Evolutionary conservation across 2,888 invertebrate species (phyloP).

Genomic region (Drosophila cognata): DNA sequence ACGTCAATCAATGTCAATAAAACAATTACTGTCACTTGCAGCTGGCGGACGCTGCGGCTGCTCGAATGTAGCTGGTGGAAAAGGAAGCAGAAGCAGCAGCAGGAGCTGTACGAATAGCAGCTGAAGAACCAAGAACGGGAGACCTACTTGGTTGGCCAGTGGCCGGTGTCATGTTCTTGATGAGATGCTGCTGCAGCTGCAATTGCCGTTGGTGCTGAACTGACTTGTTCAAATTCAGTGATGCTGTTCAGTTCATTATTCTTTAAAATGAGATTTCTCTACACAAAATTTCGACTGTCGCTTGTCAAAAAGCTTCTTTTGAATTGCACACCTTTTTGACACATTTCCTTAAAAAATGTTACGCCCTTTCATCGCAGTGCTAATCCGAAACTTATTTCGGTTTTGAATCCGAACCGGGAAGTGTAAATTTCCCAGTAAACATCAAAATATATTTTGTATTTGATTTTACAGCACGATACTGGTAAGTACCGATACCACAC

Average conservation of each 20-base stretch:
- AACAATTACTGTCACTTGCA: conserved; percentile 83
- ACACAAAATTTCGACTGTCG: not conserved
- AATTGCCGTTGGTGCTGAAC: not conserved
- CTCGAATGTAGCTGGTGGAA: conserved; percentile 8
- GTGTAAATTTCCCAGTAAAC: not conserved
- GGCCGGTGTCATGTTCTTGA: conserved; percentile 58
- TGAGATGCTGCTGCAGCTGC: conserved; percentile 23
- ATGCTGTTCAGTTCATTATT: not conserved
- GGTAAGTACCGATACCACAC: not conserved
- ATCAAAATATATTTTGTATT: not conserved
- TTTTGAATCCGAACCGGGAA: not conserved
- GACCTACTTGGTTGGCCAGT: not conserved
- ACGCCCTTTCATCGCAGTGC: not conserved
- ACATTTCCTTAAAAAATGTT: not conserved
- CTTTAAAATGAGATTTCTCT: not conserved
- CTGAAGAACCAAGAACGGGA: not conserved
- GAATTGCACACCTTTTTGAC: too few relatives aligned
- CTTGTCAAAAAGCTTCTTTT: not conserved
- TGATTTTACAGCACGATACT: not conserved
- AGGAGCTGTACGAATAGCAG: not conserved
- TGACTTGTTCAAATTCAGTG: not conserved
- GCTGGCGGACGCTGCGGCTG: conserved; percentile 46
- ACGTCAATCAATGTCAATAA: conserved; percentile 83
- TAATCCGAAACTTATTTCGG: not conserved
- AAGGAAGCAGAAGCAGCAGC: not conserved